These are phyloP conservation scores for Drosophila nigricruria DNA, from an alignment of 2,888 invertebrate genomes.

Conservation along the genomic window DNA sequence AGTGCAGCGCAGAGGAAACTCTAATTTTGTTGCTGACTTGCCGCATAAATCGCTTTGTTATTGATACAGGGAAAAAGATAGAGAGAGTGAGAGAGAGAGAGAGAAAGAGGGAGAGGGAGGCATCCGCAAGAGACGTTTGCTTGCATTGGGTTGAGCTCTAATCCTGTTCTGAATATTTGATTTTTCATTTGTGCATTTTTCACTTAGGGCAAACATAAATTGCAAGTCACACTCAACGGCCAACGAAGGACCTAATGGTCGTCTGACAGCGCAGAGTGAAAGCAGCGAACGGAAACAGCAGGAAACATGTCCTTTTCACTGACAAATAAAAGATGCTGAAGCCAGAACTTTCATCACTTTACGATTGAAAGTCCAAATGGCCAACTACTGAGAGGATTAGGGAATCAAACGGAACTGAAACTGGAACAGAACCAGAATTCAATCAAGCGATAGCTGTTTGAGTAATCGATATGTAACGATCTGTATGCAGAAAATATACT, in stretches of 20 bases:
- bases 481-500: not conserved
- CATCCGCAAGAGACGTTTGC: not conserved
- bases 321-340: slow-evolving; percentile 4
- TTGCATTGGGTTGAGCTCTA: slow-evolving; percentile 25
- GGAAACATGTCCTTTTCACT: slow-evolving; percentile 12
- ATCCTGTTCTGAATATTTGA: slow-evolving; percentile 54
- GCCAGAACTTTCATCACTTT: slow-evolving; percentile 57
- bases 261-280: slow-evolving; percentile 25
- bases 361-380: slow-evolving; percentile 32
- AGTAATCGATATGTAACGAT: slow-evolving; percentile 1
- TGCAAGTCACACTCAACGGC: slow-evolving; percentile 44
- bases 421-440: not conserved
- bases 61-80: slow-evolving; percentile 26
- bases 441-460: not conserved
- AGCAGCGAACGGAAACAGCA: slow-evolving; percentile 36
- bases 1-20: slow-evolving; percentile 30
- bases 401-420: slow-evolving; percentile 5
- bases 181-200: slow-evolving; percentile 69
- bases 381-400: not conserved
- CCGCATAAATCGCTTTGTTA: slow-evolving; percentile 62
- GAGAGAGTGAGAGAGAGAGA: not conserved
- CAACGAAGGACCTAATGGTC: slow-evolving; percentile 14
- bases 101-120: not conserved
- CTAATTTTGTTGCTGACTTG: slow-evolving; percentile 26
- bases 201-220: slow-evolving; percentile 45